Conservation (phyloP, 2,888 invertebrate species). For the Gryllus longicercus region DNA sequence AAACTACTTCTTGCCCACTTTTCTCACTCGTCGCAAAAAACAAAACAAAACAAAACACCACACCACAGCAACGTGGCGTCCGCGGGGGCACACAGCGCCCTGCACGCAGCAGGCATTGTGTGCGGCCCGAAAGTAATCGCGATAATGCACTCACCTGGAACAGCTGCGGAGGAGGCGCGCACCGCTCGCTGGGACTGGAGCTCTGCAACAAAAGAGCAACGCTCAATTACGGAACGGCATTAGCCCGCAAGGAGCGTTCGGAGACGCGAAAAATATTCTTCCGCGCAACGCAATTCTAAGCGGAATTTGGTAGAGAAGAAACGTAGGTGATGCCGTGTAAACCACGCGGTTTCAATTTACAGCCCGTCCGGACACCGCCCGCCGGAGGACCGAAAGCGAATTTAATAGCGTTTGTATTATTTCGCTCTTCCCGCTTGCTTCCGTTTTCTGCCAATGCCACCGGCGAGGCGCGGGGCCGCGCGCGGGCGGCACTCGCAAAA, state of each 20-base stretch:
- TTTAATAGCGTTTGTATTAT: conserved; percentile 4
- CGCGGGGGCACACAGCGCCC: too few species aligned
- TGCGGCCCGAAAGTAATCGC: too few species aligned
- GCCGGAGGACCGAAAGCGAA: neutral
- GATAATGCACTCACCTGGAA: conserved; percentile 3
- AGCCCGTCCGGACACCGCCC: neutral
- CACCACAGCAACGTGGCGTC: too few species aligned
- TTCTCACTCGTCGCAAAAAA: too few species aligned
- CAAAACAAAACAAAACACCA: too few species aligned
- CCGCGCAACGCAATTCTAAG: too few species aligned
- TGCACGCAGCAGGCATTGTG: too few species aligned
- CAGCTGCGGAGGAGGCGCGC: neutral
- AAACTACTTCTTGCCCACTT: too few species aligned
- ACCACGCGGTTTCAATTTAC: neutral
- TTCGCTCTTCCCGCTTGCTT: neutral
- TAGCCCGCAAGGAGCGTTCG: too few species aligned
- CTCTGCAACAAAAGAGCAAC: neutral
- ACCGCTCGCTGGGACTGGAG: neutral
- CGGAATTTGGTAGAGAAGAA: too few species aligned
- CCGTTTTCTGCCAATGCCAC: neutral
- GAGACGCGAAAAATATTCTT: too few species aligned
- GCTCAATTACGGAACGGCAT: too few species aligned
- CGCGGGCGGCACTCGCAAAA: neutral
- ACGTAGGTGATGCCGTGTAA: neutral
- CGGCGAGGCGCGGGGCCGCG: neutral